Conservation (phyloP, 2,797 vertebrate species). For the Pangasius djambal region DNA sequence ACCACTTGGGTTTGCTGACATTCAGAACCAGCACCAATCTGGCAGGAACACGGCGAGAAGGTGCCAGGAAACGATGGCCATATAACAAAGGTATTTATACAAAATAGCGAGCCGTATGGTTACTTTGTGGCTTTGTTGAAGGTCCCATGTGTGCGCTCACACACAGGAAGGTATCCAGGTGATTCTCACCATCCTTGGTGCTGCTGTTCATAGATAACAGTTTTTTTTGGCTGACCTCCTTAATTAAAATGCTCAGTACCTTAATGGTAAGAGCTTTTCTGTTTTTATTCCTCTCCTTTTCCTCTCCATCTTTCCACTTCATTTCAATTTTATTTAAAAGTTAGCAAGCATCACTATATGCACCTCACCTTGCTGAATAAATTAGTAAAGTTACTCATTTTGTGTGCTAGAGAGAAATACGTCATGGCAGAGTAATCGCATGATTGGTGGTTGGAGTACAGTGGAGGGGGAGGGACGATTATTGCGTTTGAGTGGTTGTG, state of each 20-base stretch:
- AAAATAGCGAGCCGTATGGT: background rate
- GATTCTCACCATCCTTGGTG: background rate
- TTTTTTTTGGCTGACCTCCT: background rate
- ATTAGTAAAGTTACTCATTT: too few relatives aligned
- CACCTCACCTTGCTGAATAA: background rate
- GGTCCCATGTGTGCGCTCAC: background rate
- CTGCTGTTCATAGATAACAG: background rate
- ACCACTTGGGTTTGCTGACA: background rate
- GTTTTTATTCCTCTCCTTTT: background rate
- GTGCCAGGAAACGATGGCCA: background rate
- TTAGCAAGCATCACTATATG: background rate
- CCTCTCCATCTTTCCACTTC: background rate
- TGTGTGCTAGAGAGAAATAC: too few relatives aligned
- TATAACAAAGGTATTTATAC: background rate
- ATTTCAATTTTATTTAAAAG: background rate
- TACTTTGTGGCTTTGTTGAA: background rate
- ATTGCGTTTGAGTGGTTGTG: too few relatives aligned
- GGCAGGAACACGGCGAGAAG: background rate
- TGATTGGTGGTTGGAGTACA: background rate
- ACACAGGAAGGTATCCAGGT: background rate
- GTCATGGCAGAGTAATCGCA: background rate
- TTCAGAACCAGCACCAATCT: background rate
- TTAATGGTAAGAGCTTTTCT: constrained; percentile 5
- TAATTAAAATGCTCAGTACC: background rate
- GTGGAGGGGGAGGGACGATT: background rate